Percentiles rank a stretch among this genome's conserved stretches.
Evolutionary conservation across 2,888 invertebrate species (phyloP).

Genomic region (Nysson spinosus): DNA sequence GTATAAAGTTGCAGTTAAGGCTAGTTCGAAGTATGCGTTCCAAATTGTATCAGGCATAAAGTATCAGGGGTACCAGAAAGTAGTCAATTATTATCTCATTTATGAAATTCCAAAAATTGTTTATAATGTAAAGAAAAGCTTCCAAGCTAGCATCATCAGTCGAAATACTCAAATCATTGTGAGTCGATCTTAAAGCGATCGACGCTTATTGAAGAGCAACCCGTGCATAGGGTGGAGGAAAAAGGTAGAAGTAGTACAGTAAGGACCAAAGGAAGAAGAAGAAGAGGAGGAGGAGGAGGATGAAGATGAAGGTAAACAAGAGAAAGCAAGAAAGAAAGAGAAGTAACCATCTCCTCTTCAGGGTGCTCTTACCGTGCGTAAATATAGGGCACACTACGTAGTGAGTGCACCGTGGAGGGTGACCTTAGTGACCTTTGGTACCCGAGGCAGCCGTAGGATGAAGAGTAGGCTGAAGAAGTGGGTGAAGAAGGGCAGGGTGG

Average conservation of each 20-base stretch:
- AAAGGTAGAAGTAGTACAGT: conserved; percentile 39
- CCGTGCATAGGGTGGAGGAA: conserved; percentile 47
- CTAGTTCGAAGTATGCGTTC: too few relatives aligned
- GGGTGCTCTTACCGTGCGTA: conserved; percentile 75
- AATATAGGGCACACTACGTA: conserved; percentile 76
- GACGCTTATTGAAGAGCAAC: conserved; percentile 68
- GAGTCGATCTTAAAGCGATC: conserved; percentile 63
- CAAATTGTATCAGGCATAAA: too few relatives aligned
- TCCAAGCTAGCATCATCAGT: neutral
- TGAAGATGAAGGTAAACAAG: conserved; percentile 1
- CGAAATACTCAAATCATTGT: conserved; percentile 37
- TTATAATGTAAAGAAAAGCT: too few relatives aligned
- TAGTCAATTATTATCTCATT: too few relatives aligned
- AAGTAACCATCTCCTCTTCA: conserved; percentile 59
- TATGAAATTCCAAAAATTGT: too few relatives aligned
- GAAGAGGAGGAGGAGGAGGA: conserved; percentile 13
- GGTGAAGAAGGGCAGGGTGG: conserved; percentile 11
- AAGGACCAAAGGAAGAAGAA: conserved; percentile 26
- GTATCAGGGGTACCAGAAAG: too few relatives aligned
- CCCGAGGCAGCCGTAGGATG: conserved; percentile 61
- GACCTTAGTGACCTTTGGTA: conserved; percentile 73
- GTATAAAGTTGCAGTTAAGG: too few relatives aligned
- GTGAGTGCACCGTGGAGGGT: conserved; percentile 72
- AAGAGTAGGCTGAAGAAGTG: conserved; percentile 47
- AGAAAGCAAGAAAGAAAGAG: conserved; percentile 2